These are phyloP conservation scores for Xylophagus ater DNA, from an alignment of 2,888 invertebrate species.

Conservation along the genomic window DNA sequence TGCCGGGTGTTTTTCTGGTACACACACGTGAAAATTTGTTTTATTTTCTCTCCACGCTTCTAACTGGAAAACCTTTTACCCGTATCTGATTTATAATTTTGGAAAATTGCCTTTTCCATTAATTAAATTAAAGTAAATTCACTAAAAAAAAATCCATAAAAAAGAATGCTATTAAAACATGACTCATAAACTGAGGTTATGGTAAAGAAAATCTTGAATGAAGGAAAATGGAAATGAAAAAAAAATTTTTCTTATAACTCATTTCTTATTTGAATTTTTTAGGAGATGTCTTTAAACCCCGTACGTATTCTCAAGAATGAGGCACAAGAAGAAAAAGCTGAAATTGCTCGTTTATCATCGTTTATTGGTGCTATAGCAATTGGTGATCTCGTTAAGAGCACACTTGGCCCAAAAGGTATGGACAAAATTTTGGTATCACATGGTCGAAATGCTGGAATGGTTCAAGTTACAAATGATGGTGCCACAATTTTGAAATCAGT, in stretches of 20 bases:
- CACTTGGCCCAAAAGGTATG: constrained; percentile 99
- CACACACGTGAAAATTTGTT: no score
- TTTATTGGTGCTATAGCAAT: constrained; percentile 98
- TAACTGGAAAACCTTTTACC: no score
- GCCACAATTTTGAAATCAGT: constrained; percentile 94
- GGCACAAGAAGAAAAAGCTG: constrained; percentile 96
- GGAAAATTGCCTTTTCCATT: no score
- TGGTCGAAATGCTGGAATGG: constrained; percentile 68
- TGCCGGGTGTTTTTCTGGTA: no score
- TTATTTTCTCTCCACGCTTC: no score
- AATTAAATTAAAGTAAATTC: no score
- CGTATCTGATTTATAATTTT: no score
- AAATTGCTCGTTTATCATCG: constrained; percentile 92
- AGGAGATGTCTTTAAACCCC: constrained; percentile 79
- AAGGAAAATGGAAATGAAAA: no score
- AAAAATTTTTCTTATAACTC: not conserved
- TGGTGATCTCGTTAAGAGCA: constrained; percentile 96
- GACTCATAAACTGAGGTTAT: constrained; percentile 2
- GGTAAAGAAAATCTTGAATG: no score
- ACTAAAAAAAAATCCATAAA: no score
- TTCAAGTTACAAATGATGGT: constrained; percentile 98
- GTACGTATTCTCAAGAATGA: constrained; percentile 89
- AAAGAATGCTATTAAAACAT: no score
- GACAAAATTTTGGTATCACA: constrained; percentile 77
- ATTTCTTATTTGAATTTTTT: no score